Evolutionary conservation across 2,113 vertebrate genomes (phyloP), one percentile per base, ranked within the genome.

Genomic region (Mus spicilegus): DNA sequence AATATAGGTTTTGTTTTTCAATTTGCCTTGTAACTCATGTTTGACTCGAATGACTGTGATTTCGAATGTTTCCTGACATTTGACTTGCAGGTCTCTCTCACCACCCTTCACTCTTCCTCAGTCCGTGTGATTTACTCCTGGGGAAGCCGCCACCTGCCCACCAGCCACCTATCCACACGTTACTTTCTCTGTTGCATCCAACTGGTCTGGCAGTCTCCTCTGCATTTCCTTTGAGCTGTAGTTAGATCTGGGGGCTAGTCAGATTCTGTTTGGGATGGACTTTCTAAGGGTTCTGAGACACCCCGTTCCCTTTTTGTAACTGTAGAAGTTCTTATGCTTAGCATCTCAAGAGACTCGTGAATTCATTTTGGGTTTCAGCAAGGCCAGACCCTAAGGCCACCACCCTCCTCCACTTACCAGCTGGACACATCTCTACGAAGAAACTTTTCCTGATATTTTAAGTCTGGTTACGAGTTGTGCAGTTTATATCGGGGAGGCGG

Each of bases 251-350:
- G 12, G 80, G 42, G 4, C n/a, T 11, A 20, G 7, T 12, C 20
- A 42, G 85, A n/a, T 36, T 39, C 73, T 3, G 3, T 73, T 78
- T 51, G 17, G n/a, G 33, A 1, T 4, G 51, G 51, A 2, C 26
- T 20, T 36, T 17, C 87, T 22, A 56, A 16, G 1, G 65, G 33
- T 61, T 70, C 85, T 28, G 19, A 3, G 58, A 28, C 24, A 19
- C 13, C 49, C 51, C 7, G 14, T 8, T 76, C 75, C 56, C 5
- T 16, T 73, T 39, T 16, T 20, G 46, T 6, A 1, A 1, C 33
- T 0, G 22, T 0, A 1, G 3, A n/a, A 1, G 61, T 2, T 7
- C 14, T 42, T 0, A 19, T 7, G 42, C 92, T 6, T 22, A 0
- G 0, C 16, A 20, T 72, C 20, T 54, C 7, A 1, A 54, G 24